Conservation (phyloP, 2,113 vertebrate genomes). For the Microcebus ravelobensis region DNA sequence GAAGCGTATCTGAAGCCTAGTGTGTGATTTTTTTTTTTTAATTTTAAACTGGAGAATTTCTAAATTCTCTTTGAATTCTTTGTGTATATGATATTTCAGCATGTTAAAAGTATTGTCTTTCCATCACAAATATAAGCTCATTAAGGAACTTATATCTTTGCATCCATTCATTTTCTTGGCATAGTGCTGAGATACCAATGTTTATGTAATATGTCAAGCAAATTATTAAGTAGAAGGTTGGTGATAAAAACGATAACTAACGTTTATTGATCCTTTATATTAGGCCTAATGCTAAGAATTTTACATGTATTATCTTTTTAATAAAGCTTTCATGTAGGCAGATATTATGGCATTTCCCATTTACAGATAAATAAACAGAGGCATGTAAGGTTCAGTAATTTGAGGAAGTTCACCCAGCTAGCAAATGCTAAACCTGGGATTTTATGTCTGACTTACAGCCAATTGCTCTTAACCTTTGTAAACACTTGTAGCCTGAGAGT, state of each 20-base stretch:
- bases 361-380: not conserved
- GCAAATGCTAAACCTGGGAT: not conserved
- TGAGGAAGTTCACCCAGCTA: not conserved
- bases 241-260: not conserved
- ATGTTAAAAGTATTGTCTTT: not conserved
- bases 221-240: not conserved
- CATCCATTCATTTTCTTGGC: not conserved
- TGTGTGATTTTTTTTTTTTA: not conserved
- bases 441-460: not conserved
- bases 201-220: not conserved
- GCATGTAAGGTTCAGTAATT: not conserved
- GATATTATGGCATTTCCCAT: not conserved
- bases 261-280: not conserved
- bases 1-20: not conserved
- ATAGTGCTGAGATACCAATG: not conserved
- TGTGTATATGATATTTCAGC: not conserved
- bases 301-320: not conserved
- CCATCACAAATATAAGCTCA: not conserved
- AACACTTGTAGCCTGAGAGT: not conserved
- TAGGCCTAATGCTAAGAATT: not conserved
- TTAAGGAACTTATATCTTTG: not conserved
- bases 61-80: not conserved
- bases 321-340: not conserved
- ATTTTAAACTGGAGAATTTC: slow-evolving; percentile 26
- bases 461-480: not conserved